A percentile compares a stretch with the other conserved stretches of the same genome.
Conservation (phyloP, 2,888 invertebrate species). For the Catotricha subobsoleta region DNA sequence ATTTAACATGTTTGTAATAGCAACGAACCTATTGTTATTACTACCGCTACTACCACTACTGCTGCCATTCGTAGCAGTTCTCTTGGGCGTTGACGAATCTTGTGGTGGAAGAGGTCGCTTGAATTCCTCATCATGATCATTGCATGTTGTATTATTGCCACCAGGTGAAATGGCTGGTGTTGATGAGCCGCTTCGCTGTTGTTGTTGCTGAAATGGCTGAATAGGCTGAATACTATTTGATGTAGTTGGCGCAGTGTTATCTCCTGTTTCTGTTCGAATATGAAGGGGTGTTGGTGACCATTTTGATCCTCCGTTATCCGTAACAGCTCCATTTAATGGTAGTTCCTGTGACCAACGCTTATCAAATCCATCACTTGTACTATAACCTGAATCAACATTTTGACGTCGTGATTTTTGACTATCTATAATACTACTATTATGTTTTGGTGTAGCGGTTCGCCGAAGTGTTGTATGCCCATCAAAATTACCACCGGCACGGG, state of each 20-base stretch:
- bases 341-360: slow-evolving; percentile 70
- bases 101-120: not conserved
- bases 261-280: not conserved
- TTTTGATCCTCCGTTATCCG: slow-evolving; percentile 9
- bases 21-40: slow-evolving; percentile 4
- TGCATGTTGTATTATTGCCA: not conserved
- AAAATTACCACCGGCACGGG: slow-evolving; percentile 19
- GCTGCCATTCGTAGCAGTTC: too few relatives aligned
- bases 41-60: not conserved
- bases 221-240: not conserved
- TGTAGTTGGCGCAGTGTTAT: not conserved
- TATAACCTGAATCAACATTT: slow-evolving; percentile 79
- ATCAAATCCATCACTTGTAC: slow-evolving; percentile 66
- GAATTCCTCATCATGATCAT: not conserved
- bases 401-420: slow-evolving; percentile 30
- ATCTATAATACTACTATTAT: not conserved
- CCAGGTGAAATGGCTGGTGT: not conserved
- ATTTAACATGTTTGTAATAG: too few relatives aligned
- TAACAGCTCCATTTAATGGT: slow-evolving; percentile 4
- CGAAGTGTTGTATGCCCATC: slow-evolving; percentile 28
- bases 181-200: not conserved
- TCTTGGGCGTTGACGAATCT: not conserved
- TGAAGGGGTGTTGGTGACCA: slow-evolving; percentile 8
- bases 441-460: slow-evolving; percentile 22
- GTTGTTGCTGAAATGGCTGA: not conserved